A percentile compares a stretch with the other conserved stretches of the same genome.
Conservation (phyloP, 2,888 invertebrate species). For the Phortica okadai region DNA sequence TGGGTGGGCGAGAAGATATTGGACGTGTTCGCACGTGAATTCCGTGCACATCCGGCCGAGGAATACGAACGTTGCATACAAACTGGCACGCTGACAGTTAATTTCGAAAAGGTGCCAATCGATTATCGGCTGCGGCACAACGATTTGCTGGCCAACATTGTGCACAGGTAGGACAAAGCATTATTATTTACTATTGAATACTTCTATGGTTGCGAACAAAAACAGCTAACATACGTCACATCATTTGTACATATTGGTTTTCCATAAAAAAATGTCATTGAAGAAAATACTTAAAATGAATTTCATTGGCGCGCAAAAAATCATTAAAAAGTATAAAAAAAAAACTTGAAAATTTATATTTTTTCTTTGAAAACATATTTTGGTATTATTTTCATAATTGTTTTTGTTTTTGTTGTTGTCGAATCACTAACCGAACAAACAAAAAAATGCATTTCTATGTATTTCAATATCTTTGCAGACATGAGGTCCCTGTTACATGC, state of each 20-base stretch:
- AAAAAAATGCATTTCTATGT: slow-evolving; percentile 50
- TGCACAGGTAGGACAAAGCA: slow-evolving; percentile 84
- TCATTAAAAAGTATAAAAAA: background rate
- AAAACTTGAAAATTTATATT: background rate
- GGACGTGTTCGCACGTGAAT: slow-evolving; percentile 94
- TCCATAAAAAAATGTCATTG: background rate
- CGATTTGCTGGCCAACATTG: slow-evolving; percentile 92
- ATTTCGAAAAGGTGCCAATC: slow-evolving; percentile 92
- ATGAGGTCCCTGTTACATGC: slow-evolving; percentile 98
- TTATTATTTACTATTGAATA: background rate
- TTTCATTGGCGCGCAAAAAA: background rate
- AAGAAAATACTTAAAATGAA: background rate
- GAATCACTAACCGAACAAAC: slow-evolving; percentile 6
- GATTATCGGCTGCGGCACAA: slow-evolving; percentile 95
- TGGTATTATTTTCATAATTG: background rate
- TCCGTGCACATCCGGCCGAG: slow-evolving; percentile 92
- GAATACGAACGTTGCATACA: slow-evolving; percentile 94
- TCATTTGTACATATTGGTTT: background rate
- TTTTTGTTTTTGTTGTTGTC: slow-evolving; percentile 4
- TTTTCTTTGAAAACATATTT: background rate
- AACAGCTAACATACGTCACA: background rate
- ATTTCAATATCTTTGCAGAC: slow-evolving; percentile 82
- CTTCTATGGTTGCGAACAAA: background rate
- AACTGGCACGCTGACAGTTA: slow-evolving; percentile 93
- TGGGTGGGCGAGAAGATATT: slow-evolving; percentile 95